Percentiles rank a stretch among this genome's conserved stretches.
Evolutionary conservation across 2,113 vertebrate species (phyloP).

Genomic region (Gorsachius goisagi): DNA sequence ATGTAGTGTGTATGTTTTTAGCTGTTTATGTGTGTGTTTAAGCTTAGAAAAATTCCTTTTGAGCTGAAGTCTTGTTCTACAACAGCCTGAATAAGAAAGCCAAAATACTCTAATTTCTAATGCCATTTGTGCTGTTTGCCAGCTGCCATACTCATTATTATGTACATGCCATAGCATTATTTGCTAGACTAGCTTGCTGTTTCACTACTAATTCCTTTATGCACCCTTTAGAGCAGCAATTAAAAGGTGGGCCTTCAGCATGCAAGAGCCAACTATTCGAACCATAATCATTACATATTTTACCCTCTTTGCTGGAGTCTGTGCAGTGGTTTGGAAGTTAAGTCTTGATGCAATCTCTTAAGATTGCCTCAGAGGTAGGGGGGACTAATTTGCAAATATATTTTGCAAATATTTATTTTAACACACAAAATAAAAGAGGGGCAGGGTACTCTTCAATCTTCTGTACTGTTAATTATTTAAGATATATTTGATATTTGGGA

Average conservation of each 20-base stretch:
- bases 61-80: not conserved
- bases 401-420: not conserved
- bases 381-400: not conserved
- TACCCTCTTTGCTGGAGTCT: not conserved
- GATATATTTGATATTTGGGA: not conserved
- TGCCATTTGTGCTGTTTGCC: slow-evolving; percentile 29
- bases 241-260: slow-evolving; percentile 10
- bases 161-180: not conserved
- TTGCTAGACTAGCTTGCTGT: slow-evolving; percentile 22
- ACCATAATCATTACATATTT: not conserved
- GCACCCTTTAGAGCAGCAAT: not conserved
- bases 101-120: slow-evolving; percentile 50
- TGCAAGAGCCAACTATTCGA: not conserved
- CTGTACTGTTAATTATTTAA: not conserved
- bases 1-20: not conserved
- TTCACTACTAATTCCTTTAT: slow-evolving; percentile 25
- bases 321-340: not conserved
- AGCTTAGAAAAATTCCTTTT: not conserved
- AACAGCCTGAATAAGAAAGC: not conserved
- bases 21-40: not conserved
- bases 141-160: slow-evolving; percentile 51
- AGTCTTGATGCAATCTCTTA: not conserved
- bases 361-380: not conserved
- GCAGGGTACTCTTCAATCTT: not conserved
- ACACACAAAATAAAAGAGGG: not conserved